Percentiles rank a stretch among this genome's conserved stretches.
These are phyloP conservation scores for Coleophora deauratella DNA, from an alignment of 2,888 invertebrate genomes.

Conservation along the genomic window DNA sequence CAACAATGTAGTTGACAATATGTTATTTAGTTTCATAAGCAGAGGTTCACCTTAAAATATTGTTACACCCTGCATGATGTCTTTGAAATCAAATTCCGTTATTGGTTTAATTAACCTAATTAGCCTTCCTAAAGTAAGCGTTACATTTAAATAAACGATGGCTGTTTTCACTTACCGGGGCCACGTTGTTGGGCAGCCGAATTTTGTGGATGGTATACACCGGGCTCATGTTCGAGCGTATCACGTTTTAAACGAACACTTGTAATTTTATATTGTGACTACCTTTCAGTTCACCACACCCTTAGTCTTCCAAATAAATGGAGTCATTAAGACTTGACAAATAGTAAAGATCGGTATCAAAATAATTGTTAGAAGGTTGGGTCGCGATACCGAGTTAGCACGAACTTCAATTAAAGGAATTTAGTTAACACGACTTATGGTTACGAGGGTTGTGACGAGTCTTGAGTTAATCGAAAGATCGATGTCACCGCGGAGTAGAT, in stretches of 20 bases:
- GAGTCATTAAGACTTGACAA: slow-evolving; percentile 48
- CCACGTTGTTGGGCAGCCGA: slow-evolving; percentile 35
- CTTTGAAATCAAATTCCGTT: neutral
- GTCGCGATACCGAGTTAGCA: slow-evolving; percentile 49
- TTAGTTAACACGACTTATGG: slow-evolving; percentile 39
- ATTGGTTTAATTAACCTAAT: neutral
- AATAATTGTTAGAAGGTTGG: slow-evolving; percentile 53
- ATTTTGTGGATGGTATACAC: slow-evolving; percentile 51
- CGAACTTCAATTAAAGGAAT: slow-evolving; percentile 57
- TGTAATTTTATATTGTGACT: slow-evolving; percentile 21
- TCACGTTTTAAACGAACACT: neutral
- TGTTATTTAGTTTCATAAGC: too few species aligned
- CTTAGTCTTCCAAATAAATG: slow-evolving; percentile 43
- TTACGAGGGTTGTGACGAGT: slow-evolving; percentile 21
- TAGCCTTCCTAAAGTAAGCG: neutral
- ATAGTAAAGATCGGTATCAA: slow-evolving; percentile 57
- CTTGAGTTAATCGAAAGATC: slow-evolving; percentile 29
- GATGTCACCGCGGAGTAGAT: slow-evolving; percentile 17
- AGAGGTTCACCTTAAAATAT: too few species aligned
- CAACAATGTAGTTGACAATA: too few species aligned
- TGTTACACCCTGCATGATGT: too few species aligned
- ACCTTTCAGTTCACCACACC: slow-evolving; percentile 31
- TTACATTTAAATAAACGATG: neutral
- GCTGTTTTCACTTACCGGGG: slow-evolving; percentile 36
- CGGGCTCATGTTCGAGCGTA: slow-evolving; percentile 36